phyloP scores from a whole-genome alignment of 2,113 vertebrate species.

The Phylloscopus trochiloides region DNA sequence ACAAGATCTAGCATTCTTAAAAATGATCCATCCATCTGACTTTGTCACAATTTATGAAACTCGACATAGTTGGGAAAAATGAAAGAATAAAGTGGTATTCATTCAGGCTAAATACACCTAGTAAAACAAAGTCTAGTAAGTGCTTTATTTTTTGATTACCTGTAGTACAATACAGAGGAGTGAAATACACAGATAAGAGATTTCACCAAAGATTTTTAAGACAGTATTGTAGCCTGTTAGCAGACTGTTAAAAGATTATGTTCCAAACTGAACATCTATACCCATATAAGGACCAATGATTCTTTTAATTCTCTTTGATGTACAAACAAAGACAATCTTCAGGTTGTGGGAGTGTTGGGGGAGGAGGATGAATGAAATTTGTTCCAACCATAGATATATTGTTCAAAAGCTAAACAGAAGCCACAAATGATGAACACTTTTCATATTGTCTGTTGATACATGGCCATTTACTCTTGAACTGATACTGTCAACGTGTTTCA shows the following conservation, averaged over 20 bases:
- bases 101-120: neutral
- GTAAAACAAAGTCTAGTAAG: neutral
- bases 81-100: neutral
- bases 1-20: neutral
- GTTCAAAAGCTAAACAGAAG: neutral
- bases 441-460: neutral
- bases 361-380: neutral
- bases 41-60: constrained; percentile 16
- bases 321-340: neutral
- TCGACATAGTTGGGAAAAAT: neutral
- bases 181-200: neutral
- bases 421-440: neutral
- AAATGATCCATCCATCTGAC: neutral
- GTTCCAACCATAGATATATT: neutral
- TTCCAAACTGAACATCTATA: neutral
- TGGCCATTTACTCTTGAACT: neutral
- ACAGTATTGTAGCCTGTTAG: fast-evolving
- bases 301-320: neutral
- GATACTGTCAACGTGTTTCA: neutral
- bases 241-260: neutral
- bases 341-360: neutral
- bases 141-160: neutral
- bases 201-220: neutral
- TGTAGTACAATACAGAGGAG: neutral
- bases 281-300: neutral